Percentiles rank a stretch among this genome's conserved stretches.
These are phyloP conservation scores for Hylaeus volcanicus DNA, from an alignment of 1,140 invertebrate species.

Conservation along the genomic window DNA sequence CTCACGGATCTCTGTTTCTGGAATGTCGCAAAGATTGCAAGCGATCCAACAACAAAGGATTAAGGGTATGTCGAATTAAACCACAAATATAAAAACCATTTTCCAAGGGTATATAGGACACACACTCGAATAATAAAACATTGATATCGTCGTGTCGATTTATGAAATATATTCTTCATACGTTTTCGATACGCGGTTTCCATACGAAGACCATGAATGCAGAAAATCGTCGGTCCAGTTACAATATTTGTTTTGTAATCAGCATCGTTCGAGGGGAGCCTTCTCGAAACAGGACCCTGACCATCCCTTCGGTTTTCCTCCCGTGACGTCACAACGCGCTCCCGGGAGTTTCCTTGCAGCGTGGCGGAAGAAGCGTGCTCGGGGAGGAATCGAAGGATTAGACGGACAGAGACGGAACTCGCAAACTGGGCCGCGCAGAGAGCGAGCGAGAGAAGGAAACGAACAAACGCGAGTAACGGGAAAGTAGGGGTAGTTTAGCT, in stretches of 20 bases:
- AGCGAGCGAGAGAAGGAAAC: slow-evolving; percentile 26
- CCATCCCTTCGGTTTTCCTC: slow-evolving; percentile 29
- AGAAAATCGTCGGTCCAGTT: too few species aligned
- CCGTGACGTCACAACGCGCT: slow-evolving; percentile 53
- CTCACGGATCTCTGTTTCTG: too few species aligned
- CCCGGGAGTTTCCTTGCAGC: slow-evolving; percentile 56
- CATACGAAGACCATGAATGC: too few species aligned
- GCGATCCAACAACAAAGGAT: too few species aligned
- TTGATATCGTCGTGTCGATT: too few species aligned
- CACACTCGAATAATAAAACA: too few species aligned
- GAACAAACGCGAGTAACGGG: slow-evolving; percentile 30
- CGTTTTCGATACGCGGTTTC: too few species aligned
- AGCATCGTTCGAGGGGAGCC: not conserved
- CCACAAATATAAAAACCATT: too few species aligned
- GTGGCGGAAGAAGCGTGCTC: slow-evolving; percentile 13
- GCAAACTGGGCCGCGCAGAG: slow-evolving; percentile 42
- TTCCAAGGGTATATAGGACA: too few species aligned
- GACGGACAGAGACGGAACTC: slow-evolving; percentile 13
- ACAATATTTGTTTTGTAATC: not conserved
- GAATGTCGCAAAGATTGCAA: too few species aligned
- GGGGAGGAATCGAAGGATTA: slow-evolving; percentile 31
- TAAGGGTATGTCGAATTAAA: too few species aligned
- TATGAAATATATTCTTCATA: too few species aligned
- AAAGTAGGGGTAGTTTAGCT: slow-evolving; percentile 64
- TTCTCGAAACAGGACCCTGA: slow-evolving; percentile 52